Percentiles rank a stretch among this genome's conserved stretches.
phyloP scores from a whole-genome alignment of 2,888 invertebrate genomes.

The Herminia tarsipennalis region DNA sequence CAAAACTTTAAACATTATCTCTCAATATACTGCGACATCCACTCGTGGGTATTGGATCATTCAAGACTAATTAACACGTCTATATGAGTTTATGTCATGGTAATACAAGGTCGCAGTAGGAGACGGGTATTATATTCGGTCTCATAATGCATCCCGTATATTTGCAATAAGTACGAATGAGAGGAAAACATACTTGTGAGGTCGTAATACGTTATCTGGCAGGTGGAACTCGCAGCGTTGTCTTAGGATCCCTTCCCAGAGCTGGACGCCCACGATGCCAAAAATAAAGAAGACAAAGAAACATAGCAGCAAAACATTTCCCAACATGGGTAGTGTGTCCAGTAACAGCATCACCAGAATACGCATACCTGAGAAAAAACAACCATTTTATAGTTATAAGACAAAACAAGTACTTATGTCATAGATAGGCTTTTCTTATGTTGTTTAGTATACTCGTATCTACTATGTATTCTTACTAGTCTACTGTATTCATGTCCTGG shows the following conservation, averaged over 20 bases:
- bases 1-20: conserved; percentile 45
- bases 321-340: conserved; percentile 99
- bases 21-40: conserved; percentile 43
- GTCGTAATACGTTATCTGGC: conserved; percentile 88
- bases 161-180: conserved; percentile 17
- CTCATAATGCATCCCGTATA: conserved; percentile 18
- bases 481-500: no score
- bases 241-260: conserved; percentile 99
- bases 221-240: conserved; percentile 95
- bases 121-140: conserved; percentile 21
- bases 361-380: conserved; percentile 93
- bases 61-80: conserved; percentile 49
- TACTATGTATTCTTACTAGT: no score
- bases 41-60: conserved; percentile 41
- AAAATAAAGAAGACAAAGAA: conserved; percentile 99
- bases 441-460: no score
- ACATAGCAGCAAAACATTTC: conserved; percentile 98
- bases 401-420: no score
- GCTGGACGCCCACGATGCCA: conserved; percentile 99
- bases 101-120: conserved; percentile 31
- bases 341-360: conserved; percentile 99
- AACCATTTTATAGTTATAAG: background rate
- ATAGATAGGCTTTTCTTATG: no score
- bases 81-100: conserved; percentile 31
- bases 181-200: conserved; percentile 91